Evolutionary conservation across 2,888 invertebrate species (phyloP), one percentile per base, ranked within the genome.

Genomic region (Allygus modestus): DNA sequence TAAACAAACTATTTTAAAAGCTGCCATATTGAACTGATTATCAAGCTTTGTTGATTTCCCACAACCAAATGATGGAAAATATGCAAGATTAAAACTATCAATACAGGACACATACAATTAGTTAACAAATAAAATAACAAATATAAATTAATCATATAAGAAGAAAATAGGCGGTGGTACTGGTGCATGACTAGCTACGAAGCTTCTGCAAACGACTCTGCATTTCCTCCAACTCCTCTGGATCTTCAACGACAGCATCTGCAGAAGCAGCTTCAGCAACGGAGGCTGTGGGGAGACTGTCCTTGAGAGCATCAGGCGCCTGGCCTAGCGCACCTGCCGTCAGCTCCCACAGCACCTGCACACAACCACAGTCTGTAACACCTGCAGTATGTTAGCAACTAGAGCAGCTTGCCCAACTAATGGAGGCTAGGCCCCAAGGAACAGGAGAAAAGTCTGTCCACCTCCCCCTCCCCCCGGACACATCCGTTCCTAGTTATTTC

Each of bases 311-410:
- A 43, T 94, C 92, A 0, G 98, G 98, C 0, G 98, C 98, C 89
- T 96, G 96, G 41, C 98, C 98, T 84, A 99, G 91, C 90, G 97
- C 96, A 85, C 98, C 97, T 88, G 96, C 96, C 0, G 97, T 97
- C 12, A 97, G 92, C 91, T 97, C 97, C 96, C 96, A 97, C 7
- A 97, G 91, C 5, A 96, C 94, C 94, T 95, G 31, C 26, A 0
- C 61, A 17, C 20, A 83, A 46, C n/a, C 11, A 58, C 41, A 84
- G 1, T 37, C 37, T 7, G 37, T 37, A 37, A 37, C 37, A 37
- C 37, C n/a, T n/a, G n/a, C n/a, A n/a, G n/a, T n/a, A n/a, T n/a
- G n/a, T n/a, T n/a, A n/a, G n/a, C n/a, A n/a, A n/a, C n/a, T n/a
- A n/a, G n/a, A n/a, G n/a, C n/a, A n/a, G n/a, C n/a, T n/a, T n/a